Evolutionary conservation across 2,888 invertebrate species (phyloP), one percentile per base, ranked within the genome.

Genomic region (Neoscelio sp.): DNA sequence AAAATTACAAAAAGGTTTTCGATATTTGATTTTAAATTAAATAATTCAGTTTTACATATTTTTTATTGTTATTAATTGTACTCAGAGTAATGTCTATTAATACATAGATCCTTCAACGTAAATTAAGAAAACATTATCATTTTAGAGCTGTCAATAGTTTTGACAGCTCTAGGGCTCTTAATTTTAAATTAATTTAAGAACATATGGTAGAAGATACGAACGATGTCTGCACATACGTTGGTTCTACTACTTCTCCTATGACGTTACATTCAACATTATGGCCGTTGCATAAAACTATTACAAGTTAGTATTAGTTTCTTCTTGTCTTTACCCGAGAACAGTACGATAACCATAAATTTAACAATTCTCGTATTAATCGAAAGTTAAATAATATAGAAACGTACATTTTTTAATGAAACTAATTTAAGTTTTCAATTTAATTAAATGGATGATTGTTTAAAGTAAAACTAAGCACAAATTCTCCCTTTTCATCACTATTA

Each of bases 301-400:
- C 35, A 38, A 23, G 13, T 56, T 56, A 0, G 18, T 5, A 44
- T 15, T 15, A 7, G 38, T 38, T 38, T 38, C 15, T 15, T 15
- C 15, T 38, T 15, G 38, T 7, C 4, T 23, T 23, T 38, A 15
- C 1, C 7, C 12, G 38, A 58, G 12, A 58, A 26, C 30, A 58
- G 17, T 17, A 30, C 20, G 15, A 3, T 3, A 15, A 15, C 7
- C 38, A 23, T 30, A 58, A 58, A 44, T 44, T 42, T 7, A 44
- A 28, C 18, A 44, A 33, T 58, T n/a, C 12, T 6, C 10, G 30
- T 17, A 58, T 44, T 42, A 58, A 58, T 58, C 18, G 44, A 58
- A 58, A 58, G 12, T 42, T 58, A 30, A 28, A 42, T 13, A 30
- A 58, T 17, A 15, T 28, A 15, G 6, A 26, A 15, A 23, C n/a